Base-by-base conservation (phyloP, 2,113 vertebrate genomes). In the Ciconia stormi region DNA sequence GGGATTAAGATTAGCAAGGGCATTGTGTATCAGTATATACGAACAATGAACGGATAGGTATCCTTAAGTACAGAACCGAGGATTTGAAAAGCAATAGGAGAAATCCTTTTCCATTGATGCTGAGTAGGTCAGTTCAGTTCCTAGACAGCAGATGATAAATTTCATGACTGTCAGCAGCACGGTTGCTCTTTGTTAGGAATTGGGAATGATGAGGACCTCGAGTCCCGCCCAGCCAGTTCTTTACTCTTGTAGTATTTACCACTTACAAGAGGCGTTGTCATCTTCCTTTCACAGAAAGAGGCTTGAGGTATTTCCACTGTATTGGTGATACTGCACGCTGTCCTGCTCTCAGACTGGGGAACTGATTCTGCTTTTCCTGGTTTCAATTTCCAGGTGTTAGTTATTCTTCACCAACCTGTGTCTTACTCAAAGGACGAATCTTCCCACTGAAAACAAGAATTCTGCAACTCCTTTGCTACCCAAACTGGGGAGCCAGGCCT, bases 301-400 rank as follows among this genome's bases (percentile, higher is more conserved):
- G 2, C 22, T n/a, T 49, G 42, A 52, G 53, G 13, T 77, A 2
- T 66, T 87, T 50, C n/a, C 7, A 6, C 13, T 62, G 18, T 49
- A 3, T 17, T 16, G 61, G 22, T 71, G 46, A 40, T 62, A 27
- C 5, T 66, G 16, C 7, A 11, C 0, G 0, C 17, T 40, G 2
- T n/a, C 42, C 23, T 52, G 65, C 10, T 67, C 40, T 85, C 0
- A 0, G 29, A 2, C 52, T 69, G 44, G 42, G 32, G 8, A 61
- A 38, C 21, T 30, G 65, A 21, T 46, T 36, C 19, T 82, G 21
- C 17, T 36, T 90, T 58, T 81, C 34, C 23, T 44, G 27, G 11
- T 65, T 65, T 58, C 40, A 32, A 0, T 44, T 90, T 84, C 17
- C 7, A 70, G 25, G 10, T 87, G 11, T 66, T 73, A 38, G 8